Evolutionary conservation across 2,113 vertebrate genomes (phyloP).

Genomic region (Mobula hypostoma): DNA sequence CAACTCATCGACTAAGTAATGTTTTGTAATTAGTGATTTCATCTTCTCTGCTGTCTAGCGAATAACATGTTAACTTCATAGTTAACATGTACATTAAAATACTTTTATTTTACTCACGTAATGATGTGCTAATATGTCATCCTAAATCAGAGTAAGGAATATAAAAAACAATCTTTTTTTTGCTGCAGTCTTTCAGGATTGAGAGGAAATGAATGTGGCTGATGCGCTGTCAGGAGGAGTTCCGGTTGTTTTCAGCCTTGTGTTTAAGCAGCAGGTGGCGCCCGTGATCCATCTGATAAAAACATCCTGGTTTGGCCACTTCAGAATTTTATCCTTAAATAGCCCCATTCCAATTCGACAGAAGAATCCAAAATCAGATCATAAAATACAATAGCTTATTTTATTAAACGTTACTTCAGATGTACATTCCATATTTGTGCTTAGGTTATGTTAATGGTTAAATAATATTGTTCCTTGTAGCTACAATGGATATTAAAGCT

Average conservation of each 20-base stretch:
- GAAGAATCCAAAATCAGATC: no score
- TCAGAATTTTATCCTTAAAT: not conserved
- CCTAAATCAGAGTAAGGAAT: not conserved
- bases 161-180: not conserved
- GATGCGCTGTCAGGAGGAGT: not conserved
- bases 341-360: not conserved
- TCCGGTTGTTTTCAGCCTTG: constrained; percentile 38
- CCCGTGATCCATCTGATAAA: constrained; percentile 46
- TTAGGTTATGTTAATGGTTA: not conserved
- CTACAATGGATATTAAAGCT: not conserved
- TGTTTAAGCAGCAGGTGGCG: constrained; percentile 54
- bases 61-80: not conserved
- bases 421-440: not conserved
- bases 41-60: not conserved
- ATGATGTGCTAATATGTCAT: not conserved
- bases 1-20: not conserved
- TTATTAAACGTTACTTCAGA: not conserved
- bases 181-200: constrained; percentile 21
- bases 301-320: not conserved
- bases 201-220: not conserved
- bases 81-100: not conserved
- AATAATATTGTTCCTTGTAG: not conserved
- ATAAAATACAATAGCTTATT: not conserved
- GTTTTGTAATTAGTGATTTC: not conserved
- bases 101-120: not conserved